Conservation (phyloP, 2,888 invertebrate genomes). For the Poecilus cupreus region DNA sequence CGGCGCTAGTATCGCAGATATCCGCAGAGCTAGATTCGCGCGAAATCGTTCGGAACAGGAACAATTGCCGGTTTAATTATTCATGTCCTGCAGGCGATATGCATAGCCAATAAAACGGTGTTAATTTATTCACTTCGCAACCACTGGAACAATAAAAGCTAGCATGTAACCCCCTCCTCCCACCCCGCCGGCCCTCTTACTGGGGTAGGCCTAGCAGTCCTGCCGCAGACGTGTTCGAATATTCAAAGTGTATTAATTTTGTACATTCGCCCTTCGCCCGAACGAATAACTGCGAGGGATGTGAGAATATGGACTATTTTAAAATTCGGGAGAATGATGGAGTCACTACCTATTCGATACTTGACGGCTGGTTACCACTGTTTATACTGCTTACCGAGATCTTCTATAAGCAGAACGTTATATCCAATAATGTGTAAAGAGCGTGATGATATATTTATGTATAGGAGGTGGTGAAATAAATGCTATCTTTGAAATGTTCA, state of each 20-base stretch:
- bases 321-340: no score
- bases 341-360: no score
- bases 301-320: no score
- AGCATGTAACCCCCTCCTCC: neutral
- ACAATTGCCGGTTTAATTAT: conserved; percentile 52
- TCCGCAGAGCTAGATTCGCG: neutral
- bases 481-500: no score
- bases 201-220: neutral
- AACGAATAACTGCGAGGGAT: neutral
- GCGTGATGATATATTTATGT: no score
- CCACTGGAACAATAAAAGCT: conserved; percentile 45
- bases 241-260: conserved; percentile 35
- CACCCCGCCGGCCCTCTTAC: neutral
- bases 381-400: no score
- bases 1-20: neutral
- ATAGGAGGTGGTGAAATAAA: no score
- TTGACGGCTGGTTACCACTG: no score
- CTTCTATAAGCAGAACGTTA: no score
- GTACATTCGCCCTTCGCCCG: neutral
- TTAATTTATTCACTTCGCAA: conserved; percentile 49
- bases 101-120: conserved; percentile 55
- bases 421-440: no score
- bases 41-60: conserved; percentile 44
- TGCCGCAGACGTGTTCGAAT: conserved; percentile 4
- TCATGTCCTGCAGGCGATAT: conserved; percentile 53